Percentiles rank a stretch among this genome's conserved stretches.
phyloP scores from a whole-genome alignment of 2,113 vertebrate genomes.

The Procavia capensis region DNA sequence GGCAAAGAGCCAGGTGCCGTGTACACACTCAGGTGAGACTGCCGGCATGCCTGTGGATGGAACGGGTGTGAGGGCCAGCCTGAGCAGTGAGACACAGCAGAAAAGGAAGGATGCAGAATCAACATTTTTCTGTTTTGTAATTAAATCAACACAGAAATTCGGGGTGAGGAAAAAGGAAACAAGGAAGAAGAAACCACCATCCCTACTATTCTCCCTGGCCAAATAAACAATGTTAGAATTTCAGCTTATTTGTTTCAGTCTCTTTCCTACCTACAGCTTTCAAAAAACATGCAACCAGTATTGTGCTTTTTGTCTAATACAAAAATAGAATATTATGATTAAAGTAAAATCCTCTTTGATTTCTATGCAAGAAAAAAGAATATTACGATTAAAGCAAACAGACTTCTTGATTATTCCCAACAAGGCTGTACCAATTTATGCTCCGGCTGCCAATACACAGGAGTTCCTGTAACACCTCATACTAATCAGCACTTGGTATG shows the following conservation, averaged over 20 bases:
- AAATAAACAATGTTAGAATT: not conserved
- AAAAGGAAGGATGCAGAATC: conserved; percentile 26
- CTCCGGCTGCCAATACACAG: not conserved
- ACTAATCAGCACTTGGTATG: not conserved
- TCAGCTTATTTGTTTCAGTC: not conserved
- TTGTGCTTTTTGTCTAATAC: not conserved
- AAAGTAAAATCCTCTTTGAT: conserved; percentile 6
- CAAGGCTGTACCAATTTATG: not conserved
- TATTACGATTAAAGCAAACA: not conserved
- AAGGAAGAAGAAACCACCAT: not conserved
- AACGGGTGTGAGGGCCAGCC: conserved; percentile 29
- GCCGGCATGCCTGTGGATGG: not conserved
- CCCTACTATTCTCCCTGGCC: not conserved
- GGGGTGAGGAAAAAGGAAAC: not conserved
- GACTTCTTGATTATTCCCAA: not conserved
- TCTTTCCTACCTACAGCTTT: not conserved
- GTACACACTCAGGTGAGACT: not conserved
- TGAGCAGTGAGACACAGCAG: not conserved
- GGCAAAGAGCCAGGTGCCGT: not conserved
- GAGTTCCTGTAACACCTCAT: not conserved
- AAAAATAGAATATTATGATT: not conserved
- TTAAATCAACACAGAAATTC: conserved; percentile 11
- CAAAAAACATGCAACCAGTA: not conserved
- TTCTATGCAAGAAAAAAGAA: conserved; percentile 10
- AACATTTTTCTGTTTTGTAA: not conserved